Base-by-base conservation (phyloP, 1,140 invertebrate genomes). In the Drosophila sechellia region DNA sequence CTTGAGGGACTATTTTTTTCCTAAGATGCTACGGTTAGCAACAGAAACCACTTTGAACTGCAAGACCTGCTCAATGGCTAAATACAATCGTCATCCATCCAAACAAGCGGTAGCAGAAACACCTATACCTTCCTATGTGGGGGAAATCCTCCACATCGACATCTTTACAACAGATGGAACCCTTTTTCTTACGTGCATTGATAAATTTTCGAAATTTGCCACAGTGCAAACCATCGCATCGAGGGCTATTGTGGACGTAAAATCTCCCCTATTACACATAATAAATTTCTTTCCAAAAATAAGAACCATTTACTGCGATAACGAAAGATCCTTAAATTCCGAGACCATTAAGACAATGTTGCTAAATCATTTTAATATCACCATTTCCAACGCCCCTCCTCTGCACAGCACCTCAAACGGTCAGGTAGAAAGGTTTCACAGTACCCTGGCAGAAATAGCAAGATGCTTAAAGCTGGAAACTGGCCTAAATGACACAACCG, bases 61-160 rank as follows among this genome's bases (percentile, higher is more conserved):
- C 22, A 55, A 42, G 5, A 43, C 25, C 25, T 56, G 25, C 20
- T 57, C 40, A 2, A 35, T 57, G 55, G 42, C 27, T 13, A 45
- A 57, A 17, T 52, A 52, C 49, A 52, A 35, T 12, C 49, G 31
- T n/a, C 49, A 52, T 8, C 42, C 55, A 22, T 35, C 15, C 6
- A 58, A 46, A 11, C 31, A 58, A n/a, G 13, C 12, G 6, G 35
- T 39, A 22, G 17, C 17, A 10, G 12, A 53, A 39, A 25, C 52
- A 22, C 13, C 52, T 2, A 40, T 54, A 25, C 20, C 35, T 25
- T 39, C 35, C 13, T 22, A 6, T 20, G 39, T 45, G n/a, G 22
- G 20, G 11, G 11, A 57, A 20, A 45, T 45, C 12, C 27, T 45
- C 5, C 15, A 43, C 54, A 31, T 55, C 8, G 20, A 39, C 42